Evolutionary conservation across 2,797 vertebrate species (phyloP), one percentile per base, ranked within the genome.

Genomic region (Anomalospiza imberbis): DNA sequence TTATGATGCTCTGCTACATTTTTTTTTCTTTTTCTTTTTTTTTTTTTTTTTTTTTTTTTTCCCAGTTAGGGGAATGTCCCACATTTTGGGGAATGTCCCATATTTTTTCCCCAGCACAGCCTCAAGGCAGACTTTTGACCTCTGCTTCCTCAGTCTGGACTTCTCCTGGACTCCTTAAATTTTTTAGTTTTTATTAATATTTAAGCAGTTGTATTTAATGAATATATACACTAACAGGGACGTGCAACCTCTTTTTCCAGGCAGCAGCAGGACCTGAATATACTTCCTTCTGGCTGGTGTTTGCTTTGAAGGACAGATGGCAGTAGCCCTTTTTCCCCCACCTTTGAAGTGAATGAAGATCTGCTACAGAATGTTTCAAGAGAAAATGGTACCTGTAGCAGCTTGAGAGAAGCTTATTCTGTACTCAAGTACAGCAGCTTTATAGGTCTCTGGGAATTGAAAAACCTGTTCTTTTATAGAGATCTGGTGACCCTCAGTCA

Each of bases 31-130:
- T 5, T 50, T 21, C 26, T 26, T 8, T 10, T 5, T n/a, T 4
- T 10, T 2, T 12, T 36, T n/a, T 22, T n/a, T n/a, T n/a, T n/a
- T n/a, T 13, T 29, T 50, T 21, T 26, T 26, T 8, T 10, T 4
- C 4, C 2, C 2, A 7, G 1, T 21, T 54, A 12, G 31, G 8
- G 22, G 3, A 6, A 38, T 2, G 2, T 62, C 9, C 13, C 25
- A 25, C 7, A 3, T 66, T n/a, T 82, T n/a, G 31, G 8, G 22
- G 3, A 6, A 38, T 2, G 2, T 62, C 9, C 13, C 25, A 25
- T 7, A 3, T 66, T n/a, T 82, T 74, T 71, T n/a, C 6, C 17
- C 11, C 8, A 29, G 16, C 20, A 40, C 9, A 40, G 12, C 11
- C 29, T 83, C 12, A 34, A 54, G 31, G 17, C 24, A 50, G 61